phyloP scores from a whole-genome alignment of 2,888 invertebrate genomes.

The Rhamnusium bicolor region DNA sequence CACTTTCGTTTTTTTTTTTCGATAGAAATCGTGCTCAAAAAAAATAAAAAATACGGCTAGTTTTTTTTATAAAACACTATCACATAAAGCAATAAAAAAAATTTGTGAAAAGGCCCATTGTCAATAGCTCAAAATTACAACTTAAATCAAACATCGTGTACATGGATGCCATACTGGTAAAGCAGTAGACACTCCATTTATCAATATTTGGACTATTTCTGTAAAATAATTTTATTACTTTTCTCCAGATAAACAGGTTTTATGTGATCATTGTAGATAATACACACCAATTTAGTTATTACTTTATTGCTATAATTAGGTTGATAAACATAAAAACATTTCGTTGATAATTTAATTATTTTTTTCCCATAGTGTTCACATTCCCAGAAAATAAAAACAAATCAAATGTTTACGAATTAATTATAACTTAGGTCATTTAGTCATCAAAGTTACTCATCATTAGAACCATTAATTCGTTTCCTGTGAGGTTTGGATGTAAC shows the following conservation, averaged over 20 bases:
- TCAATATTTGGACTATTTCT: slow-evolving; percentile 5
- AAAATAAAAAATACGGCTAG: too few species aligned
- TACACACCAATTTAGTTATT: not conserved
- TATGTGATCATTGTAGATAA: not conserved
- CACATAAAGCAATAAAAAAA: too few species aligned
- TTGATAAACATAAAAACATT: slow-evolving; percentile 17
- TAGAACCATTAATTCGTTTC: slow-evolving; percentile 61
- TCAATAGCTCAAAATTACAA: too few species aligned
- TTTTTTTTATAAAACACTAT: too few species aligned
- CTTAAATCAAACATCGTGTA: too few species aligned
- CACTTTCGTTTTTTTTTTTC: too few species aligned
- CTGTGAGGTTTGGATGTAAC: slow-evolving; percentile 53
- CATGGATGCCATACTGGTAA: not conserved
- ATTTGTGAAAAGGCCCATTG: too few species aligned
- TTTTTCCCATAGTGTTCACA: not conserved
- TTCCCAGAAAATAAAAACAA: not conserved
- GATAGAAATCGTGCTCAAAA: too few species aligned
- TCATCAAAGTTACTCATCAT: slow-evolving; percentile 46
- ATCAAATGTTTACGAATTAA: not conserved
- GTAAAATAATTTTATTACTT: slow-evolving; percentile 1
- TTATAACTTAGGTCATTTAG: not conserved
- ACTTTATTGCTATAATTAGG: not conserved
- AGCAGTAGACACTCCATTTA: not conserved
- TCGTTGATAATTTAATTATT: not conserved
- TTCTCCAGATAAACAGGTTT: slow-evolving; percentile 12